Evolutionary conservation across 2,113 vertebrate genomes (phyloP), one percentile per base, ranked within the genome.

Genomic region (Semicossyphus pulcher): DNA sequence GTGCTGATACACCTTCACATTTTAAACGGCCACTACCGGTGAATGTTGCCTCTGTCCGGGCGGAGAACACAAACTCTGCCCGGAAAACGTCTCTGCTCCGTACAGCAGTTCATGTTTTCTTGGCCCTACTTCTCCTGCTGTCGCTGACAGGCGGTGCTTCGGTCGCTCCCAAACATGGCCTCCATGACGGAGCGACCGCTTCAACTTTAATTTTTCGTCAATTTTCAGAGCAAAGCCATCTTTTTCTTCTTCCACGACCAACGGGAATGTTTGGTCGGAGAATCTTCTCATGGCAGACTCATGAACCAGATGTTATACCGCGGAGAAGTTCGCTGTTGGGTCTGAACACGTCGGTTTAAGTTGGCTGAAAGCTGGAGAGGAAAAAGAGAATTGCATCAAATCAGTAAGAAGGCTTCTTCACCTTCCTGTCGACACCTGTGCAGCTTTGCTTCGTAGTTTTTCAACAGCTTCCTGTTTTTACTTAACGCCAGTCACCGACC

Each of bases 141-240:
- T 60, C 80, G 82, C 84, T 93, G 92, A 93, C 93, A 93, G 91
- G 92, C 87, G 71, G 93, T 94, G 86, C 84, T 94, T 76, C 88
- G 94, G 94, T 94, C 90, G 83, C 87, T 91, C 86, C 92, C 88
- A 94, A 94, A 94, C 93, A 95, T 94, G 94, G 94, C 94, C 93
- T 94, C 94, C 94, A 92, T 94, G 92, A 94, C 92, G 93, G 94
- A 93, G 91, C 91, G 87, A 89, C 91, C 78, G 92, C 91, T 92
- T 88, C 88, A 95, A 95, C 92, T 94, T 95, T 94, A 91, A 92
- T 90, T 90, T 92, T 91, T 81, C 81, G 61, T 72, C 61, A 58
- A 45, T 87, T 91, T 89, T 72, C 68, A 61, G 78, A 64, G 74
- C 39, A 78, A 90, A 78, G 76, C n/a, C 66, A 61, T 57, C 26